Base-by-base conservation (phyloP, 2,888 invertebrate genomes). In the Fragum whitleyi region DNA sequence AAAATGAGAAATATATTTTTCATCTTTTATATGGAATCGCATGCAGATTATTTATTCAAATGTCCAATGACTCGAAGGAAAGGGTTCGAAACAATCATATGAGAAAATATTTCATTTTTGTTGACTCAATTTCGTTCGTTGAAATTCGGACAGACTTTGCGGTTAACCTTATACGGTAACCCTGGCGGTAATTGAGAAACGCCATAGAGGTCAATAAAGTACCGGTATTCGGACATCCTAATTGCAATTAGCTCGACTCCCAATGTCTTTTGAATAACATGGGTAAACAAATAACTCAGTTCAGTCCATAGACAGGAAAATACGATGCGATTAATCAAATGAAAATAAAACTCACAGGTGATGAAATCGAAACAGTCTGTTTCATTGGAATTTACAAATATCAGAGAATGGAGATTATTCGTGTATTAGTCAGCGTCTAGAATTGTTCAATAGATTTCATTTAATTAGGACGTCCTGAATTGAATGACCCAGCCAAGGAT, bases 201-300 rank as follows among this genome's bases (percentile, higher is more conserved):
- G 23, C 21, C 65, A 14, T 3, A 36, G 65, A 26, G 65, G 65
- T 65, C 65, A 65, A 65, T 26, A 65, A 65, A 14, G 39, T 65
- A 65, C 23, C 65, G 65, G 65, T 65, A 65, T 23, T 23, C 42
- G 81, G 85, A 83, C 85, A 51, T 47, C n/a, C 59, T 81, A 85
- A 85, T 80, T 85, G 83, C 85, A 83, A 83, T 85, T 79, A 71
- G 70, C 61, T 28, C 39, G 85, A 62, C 85, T 76, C 65, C 57
- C 42, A 57, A 69, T 62, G 76, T 79, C 79, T 65, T 79, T 75
- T 77, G 65, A 70, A 65, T 72, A 57, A 36, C 61, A 62, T 53
- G 36, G 70, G 77, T 77, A 81, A 81, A 81, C 77, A 81, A 32
- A 57, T 47, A 47, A n/a, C 47, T 47, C n/a, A 14, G 47, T 47